Percentiles rank a stretch among this genome's conserved stretches.
Evolutionary conservation across 1,140 invertebrate species (phyloP).

Genomic region (Neodiprion lecontei): DNA sequence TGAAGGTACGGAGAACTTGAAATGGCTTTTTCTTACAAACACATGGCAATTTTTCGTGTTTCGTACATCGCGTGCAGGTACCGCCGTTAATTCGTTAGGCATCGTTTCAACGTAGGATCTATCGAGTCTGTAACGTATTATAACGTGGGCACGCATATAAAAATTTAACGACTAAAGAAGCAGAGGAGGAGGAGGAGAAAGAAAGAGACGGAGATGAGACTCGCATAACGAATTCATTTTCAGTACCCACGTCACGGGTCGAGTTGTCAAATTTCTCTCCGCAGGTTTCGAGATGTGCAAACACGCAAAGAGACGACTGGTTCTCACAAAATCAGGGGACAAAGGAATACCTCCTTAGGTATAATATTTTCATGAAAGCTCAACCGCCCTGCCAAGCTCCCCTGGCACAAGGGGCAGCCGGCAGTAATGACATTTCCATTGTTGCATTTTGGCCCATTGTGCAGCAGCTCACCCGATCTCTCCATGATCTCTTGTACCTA

Average conservation of each 20-base stretch:
- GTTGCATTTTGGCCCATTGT: not conserved
- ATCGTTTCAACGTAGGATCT: not conserved
- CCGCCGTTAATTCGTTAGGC: not conserved
- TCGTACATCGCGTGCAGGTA: too few species aligned
- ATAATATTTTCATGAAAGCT: too few species aligned
- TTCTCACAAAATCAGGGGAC: not conserved
- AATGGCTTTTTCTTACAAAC: too few species aligned
- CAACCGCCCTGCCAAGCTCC: not conserved
- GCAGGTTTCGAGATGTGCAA: not conserved
- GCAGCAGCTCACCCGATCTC: not conserved
- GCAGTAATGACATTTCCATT: slow-evolving; percentile 5
- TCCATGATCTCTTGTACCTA: too few species aligned
- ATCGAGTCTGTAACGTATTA: not conserved
- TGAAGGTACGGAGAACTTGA: too few species aligned
- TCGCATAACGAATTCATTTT: too few species aligned
- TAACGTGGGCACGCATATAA: not conserved
- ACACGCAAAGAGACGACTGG: not conserved
- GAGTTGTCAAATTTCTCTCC: not conserved
- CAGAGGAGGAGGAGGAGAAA: too few species aligned
- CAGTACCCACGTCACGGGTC: too few species aligned
- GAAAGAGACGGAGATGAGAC: too few species aligned
- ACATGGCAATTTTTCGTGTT: too few species aligned
- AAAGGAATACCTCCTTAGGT: not conserved
- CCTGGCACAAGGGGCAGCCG: not conserved
- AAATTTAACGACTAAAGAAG: too few species aligned